Conservation (phyloP, 2,113 vertebrate genomes). For the Ariopsis seemanni region DNA sequence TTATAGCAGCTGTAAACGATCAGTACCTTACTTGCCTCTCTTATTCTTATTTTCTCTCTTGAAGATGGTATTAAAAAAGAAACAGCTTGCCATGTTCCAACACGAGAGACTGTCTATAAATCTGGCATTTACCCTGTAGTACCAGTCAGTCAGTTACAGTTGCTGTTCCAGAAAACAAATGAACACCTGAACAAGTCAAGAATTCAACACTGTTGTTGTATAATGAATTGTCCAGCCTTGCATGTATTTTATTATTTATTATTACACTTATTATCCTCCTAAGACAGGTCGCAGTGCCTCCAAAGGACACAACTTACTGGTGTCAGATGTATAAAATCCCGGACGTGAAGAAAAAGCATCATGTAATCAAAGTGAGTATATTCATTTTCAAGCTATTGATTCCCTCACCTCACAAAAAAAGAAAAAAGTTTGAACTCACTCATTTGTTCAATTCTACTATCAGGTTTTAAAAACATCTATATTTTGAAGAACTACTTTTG, state of each 20-base stretch:
- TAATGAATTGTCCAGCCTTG: neutral
- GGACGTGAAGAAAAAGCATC: constrained; percentile 78
- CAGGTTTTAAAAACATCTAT: neutral
- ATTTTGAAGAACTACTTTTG: neutral
- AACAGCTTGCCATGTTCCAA: too few species aligned
- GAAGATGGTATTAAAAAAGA: neutral
- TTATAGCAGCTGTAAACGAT: neutral
- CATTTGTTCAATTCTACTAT: neutral
- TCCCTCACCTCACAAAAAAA: neutral
- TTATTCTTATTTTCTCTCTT: neutral
- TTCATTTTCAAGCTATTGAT: neutral
- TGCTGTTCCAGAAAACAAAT: neutral
- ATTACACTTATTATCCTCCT: constrained; percentile 64
- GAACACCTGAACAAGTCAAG: too few species aligned
- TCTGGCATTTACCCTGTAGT: neutral
- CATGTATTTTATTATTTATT: neutral
- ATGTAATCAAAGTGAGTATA: constrained; percentile 79
- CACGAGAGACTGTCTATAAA: neutral
- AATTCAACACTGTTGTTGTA: neutral
- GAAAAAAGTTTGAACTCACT: too few species aligned
- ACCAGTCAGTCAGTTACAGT: neutral
- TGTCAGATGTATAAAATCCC: constrained; percentile 88
- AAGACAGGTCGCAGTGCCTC: constrained; percentile 85
- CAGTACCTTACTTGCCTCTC: neutral
- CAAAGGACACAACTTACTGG: constrained; percentile 87